Conservation (phyloP, 2,888 invertebrate species). For the Clusia tigrina region DNA sequence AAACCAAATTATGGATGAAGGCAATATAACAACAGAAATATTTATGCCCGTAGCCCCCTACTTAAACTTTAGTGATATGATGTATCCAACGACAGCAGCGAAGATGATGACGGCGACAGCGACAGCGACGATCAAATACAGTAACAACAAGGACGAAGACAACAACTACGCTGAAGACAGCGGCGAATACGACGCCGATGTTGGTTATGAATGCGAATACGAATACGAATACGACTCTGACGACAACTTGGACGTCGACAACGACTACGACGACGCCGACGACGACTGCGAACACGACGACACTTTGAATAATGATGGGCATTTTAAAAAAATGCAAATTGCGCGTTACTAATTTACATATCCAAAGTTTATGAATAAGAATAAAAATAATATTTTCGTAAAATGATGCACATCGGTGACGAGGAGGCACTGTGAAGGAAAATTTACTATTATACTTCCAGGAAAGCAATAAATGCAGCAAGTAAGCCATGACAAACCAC, state of each 20-base stretch:
- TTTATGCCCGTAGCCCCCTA: background rate
- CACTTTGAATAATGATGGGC: slow-evolving; percentile 30
- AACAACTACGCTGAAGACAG: slow-evolving; percentile 4
- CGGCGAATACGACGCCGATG: background rate
- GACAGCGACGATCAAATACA: background rate
- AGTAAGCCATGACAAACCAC: no score
- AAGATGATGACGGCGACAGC: slow-evolving; percentile 18
- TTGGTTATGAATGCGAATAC: no score
- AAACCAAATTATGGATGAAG: background rate
- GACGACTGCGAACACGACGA: background rate
- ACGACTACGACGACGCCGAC: background rate
- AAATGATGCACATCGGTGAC: background rate
- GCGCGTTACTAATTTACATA: slow-evolving; percentile 51
- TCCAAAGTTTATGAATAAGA: slow-evolving; percentile 36
- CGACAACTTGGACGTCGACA: no score
- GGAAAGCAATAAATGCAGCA: slow-evolving; percentile 37
- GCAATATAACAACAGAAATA: background rate
- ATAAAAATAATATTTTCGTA: slow-evolving; percentile 41
- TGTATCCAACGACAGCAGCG: background rate
- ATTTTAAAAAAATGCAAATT: slow-evolving; percentile 51
- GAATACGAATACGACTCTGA: slow-evolving; percentile 8
- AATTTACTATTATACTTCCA: slow-evolving; percentile 57
- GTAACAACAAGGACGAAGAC: slow-evolving; percentile 1
- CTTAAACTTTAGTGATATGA: background rate
- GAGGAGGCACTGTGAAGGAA: slow-evolving; percentile 31